Evolutionary conservation across 2,797 vertebrate genomes (phyloP).

Genomic region (Heliangelus exortis): DNA sequence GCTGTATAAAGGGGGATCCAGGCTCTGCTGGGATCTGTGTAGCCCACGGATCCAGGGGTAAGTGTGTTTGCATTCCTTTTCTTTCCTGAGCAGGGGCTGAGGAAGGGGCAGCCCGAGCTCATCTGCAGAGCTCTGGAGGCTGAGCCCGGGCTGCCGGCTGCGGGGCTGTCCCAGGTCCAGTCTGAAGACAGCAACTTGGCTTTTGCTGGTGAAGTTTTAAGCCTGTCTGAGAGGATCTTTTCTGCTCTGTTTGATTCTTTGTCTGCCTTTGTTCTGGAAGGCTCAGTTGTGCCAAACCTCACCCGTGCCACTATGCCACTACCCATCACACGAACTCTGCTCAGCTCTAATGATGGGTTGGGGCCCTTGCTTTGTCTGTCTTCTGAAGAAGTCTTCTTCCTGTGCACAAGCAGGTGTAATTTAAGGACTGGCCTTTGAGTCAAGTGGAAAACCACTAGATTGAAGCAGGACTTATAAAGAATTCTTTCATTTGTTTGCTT

Average conservation of each 20-base stretch:
- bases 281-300: not conserved
- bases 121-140: not conserved
- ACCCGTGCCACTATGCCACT: not conserved
- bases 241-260: not conserved
- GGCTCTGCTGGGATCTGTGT: not conserved
- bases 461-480: not conserved
- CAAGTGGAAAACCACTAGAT: not conserved
- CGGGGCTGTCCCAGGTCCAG: rapidly evolving
- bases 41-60: not conserved
- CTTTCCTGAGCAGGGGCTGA: not conserved
- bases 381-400: not conserved
- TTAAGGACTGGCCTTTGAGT: not conserved
- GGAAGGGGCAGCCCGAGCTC: not conserved
- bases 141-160: not conserved
- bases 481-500: not conserved
- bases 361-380: not conserved
- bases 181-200: not conserved
- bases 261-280: not conserved
- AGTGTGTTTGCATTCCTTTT: not conserved
- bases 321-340: not conserved
- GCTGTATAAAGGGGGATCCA: not conserved
- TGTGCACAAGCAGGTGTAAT: not conserved
- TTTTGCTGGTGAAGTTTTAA: not conserved
- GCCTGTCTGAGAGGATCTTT: not conserved
- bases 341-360: not conserved